Evolutionary conservation across 2,113 vertebrate genomes (phyloP).

Genomic region (Chlamydotis undulata): DNA sequence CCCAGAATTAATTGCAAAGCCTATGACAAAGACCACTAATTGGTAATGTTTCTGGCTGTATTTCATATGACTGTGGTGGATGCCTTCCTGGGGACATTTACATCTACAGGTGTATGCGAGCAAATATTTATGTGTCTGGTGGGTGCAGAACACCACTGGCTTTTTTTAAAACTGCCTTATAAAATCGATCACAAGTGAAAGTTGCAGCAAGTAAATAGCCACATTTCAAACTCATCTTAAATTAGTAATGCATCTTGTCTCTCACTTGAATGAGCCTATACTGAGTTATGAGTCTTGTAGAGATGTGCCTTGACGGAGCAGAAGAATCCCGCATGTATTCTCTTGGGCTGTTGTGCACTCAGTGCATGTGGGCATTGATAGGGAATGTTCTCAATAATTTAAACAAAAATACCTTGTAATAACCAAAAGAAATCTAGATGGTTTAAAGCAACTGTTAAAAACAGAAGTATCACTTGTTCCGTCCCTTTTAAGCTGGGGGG

Average conservation of each 20-base stretch:
- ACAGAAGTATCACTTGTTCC: neutral
- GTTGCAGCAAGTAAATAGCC: neutral
- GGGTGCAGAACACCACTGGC: neutral
- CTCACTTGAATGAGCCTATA: neutral
- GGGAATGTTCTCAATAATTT: neutral
- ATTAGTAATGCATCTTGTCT: neutral
- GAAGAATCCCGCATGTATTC: neutral
- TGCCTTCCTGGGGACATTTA: neutral
- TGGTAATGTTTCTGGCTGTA: neutral
- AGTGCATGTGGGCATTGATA: neutral
- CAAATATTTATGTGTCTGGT: neutral
- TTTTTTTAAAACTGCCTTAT: neutral
- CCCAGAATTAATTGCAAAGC: neutral
- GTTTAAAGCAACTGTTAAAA: neutral
- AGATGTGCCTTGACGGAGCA: neutral
- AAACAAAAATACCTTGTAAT: neutral
- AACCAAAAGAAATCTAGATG: neutral
- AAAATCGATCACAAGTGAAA: neutral
- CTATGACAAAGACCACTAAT: neutral
- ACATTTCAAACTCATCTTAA: neutral
- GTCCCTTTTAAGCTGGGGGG: neutral
- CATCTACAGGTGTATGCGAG: rapidly evolving
- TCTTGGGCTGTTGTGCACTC: neutral
- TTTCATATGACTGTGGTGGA: neutral
- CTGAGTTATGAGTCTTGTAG: neutral